Base-by-base conservation (phyloP, 2,797 vertebrate species). In the Pterois miles region DNA sequence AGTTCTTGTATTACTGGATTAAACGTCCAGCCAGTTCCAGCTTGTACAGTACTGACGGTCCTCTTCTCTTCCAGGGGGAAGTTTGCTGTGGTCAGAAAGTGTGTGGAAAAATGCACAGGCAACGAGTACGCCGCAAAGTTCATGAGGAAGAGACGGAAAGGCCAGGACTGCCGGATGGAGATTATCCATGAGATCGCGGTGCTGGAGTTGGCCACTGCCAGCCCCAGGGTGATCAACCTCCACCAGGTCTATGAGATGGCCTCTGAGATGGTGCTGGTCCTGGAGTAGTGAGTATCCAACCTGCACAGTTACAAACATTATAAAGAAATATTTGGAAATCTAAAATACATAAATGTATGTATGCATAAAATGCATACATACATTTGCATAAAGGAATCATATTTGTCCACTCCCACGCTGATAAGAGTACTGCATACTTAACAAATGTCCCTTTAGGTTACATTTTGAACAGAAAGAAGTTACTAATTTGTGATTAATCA, bases 111-210 rank as follows among this genome's bases (percentile, higher is more conserved):
- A 87, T 93, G 95, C 74, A 95, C 96, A 0, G 96, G 96, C 22
- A 95, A 84, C 80, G 97, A 96, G 74, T 98, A 96, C 79, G 97
- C 97, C 12, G 97, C 97, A n/a, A 98, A 98, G 89, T 98, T 98
- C 91, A 96, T 98, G 97, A 96, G 96, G 86, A 98, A 98, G 94
- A 95, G 97, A 91, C 96, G 97, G 89, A 98, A 98, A 93, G 97
- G 97, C 46, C 96, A 96, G 88, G 97, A 98, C 70, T 98, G 97
- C 85, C 94, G 96, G 33, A 94, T 92, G 88, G 97, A 98, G 77
- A 97, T 98, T 92, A 94, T 98, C 79, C 97, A 98, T 0, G 97
- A 98, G 91, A 97, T 98, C 7, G 96, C 96, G 0, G 96, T 98
- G 27, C 95, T 99, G 14, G 97, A 99, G 88, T 74, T 98, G 86